phyloP scores from a whole-genome alignment of 2,888 invertebrate genomes.

The Sphaerophoria rueppellii region DNA sequence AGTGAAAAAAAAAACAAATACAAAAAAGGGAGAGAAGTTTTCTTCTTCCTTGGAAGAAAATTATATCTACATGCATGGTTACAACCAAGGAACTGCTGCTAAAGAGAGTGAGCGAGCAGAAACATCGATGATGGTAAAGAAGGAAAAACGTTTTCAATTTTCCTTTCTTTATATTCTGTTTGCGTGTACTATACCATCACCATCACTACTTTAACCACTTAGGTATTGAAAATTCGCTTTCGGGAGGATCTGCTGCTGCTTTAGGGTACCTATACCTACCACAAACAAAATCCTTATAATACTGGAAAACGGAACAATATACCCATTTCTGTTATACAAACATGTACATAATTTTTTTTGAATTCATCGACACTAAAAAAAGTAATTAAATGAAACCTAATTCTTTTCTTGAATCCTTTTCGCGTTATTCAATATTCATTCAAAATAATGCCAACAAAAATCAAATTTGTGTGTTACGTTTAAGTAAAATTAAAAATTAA shows the following conservation, averaged over 20 bases:
- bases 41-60: conserved; percentile 66
- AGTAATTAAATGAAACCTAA: neutral
- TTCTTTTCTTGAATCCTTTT: conserved; percentile 33
- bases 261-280: conserved; percentile 52
- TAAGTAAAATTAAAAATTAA: conserved; percentile 24
- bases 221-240: conserved; percentile 73
- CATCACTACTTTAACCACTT: conserved; percentile 70
- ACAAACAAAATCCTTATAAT: conserved; percentile 61
- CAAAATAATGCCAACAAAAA: conserved; percentile 65
- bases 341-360: conserved; percentile 56
- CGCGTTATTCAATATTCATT: conserved; percentile 36
- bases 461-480: conserved; percentile 56
- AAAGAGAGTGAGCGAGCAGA: conserved; percentile 57
- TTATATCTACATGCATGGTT: conserved; percentile 72
- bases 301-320: conserved; percentile 61
- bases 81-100: conserved; percentile 51
- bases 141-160: conserved; percentile 73
- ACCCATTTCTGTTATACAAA: conserved; percentile 66
- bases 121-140: conserved; percentile 70
- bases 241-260: conserved; percentile 65
- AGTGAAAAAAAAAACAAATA: conserved; percentile 49
- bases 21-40: conserved; percentile 68
- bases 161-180: conserved; percentile 74
- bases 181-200: conserved; percentile 73
- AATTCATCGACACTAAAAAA: conserved; percentile 25